A percentile compares a stretch with the other conserved stretches of the same genome.
phyloP scores from a whole-genome alignment of 2,113 vertebrate species.

The Hemicordylus capensis region DNA sequence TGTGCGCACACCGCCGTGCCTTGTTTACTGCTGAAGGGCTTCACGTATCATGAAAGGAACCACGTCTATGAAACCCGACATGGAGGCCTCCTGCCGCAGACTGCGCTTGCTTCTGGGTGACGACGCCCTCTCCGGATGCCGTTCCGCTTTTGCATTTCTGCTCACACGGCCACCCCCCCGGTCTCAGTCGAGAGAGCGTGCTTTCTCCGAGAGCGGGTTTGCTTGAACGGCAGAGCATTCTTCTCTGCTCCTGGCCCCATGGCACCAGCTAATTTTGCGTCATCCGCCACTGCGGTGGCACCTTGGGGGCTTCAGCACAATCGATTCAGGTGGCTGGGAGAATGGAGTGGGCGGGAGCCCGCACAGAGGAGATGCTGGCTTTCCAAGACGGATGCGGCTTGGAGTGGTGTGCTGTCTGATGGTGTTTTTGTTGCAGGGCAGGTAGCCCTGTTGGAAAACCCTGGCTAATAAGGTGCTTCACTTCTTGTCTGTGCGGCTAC shows the following conservation, averaged over 20 bases:
- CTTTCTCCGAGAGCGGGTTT: neutral
- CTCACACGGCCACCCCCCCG: no score
- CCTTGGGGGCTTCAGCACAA: no score
- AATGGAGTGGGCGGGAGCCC: neutral
- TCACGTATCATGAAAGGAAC: neutral
- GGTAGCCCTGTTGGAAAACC: neutral
- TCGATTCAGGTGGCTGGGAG: fast-evolving
- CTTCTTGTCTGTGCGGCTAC: neutral
- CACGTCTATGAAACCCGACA: neutral
- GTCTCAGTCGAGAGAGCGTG: no score
- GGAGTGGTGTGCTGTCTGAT: neutral
- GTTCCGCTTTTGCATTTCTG: neutral
- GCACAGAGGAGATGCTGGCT: neutral
- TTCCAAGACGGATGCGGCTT: neutral
- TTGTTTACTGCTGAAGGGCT: fast-evolving
- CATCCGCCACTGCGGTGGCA: no score
- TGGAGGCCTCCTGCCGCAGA: neutral
- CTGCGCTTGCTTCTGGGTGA: neutral
- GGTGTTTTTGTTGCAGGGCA: no score
- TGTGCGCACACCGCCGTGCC: fast-evolving
- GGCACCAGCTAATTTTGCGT: neutral
- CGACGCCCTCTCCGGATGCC: fast-evolving
- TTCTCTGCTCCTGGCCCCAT: no score
- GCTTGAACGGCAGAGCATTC: no score
- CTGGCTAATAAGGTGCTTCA: neutral